These are phyloP conservation scores for Chamaetylas fuelleborni DNA, from an alignment of 2,113 vertebrate genomes.

Conservation along the genomic window DNA sequence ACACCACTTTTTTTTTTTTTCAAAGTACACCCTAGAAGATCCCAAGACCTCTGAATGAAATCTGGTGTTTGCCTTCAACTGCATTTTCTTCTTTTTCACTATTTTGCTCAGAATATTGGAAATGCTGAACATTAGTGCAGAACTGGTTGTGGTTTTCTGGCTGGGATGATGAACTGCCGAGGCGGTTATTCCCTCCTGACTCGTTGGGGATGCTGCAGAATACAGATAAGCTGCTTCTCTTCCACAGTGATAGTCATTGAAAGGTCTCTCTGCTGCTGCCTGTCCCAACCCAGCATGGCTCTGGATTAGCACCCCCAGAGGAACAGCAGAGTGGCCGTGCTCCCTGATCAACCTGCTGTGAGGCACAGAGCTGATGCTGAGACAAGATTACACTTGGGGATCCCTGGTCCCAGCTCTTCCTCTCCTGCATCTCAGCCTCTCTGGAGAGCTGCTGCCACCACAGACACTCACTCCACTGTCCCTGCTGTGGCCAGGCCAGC, in stretches of 20 bases:
- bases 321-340: rapidly evolving
- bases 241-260: not conserved
- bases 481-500: not conserved
- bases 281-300: rapidly evolving
- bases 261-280: not conserved
- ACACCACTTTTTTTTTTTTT: not conserved
- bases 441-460: not conserved
- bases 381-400: not conserved
- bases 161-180: not conserved
- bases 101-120: not conserved
- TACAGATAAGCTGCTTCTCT: not conserved
- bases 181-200: rapidly evolving
- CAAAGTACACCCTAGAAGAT: not conserved
- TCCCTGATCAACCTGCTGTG: not conserved
- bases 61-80: not conserved
- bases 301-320: not conserved
- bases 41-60: not conserved
- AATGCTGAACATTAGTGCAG: rapidly evolving
- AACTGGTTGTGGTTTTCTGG: not conserved
- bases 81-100: not conserved
- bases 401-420: not conserved
- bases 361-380: not conserved
- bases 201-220: not conserved
- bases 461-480: not conserved
- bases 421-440: not conserved